phyloP scores from a whole-genome alignment of 2,797 vertebrate genomes.

The Phaenicophaeus curvirostris region DNA sequence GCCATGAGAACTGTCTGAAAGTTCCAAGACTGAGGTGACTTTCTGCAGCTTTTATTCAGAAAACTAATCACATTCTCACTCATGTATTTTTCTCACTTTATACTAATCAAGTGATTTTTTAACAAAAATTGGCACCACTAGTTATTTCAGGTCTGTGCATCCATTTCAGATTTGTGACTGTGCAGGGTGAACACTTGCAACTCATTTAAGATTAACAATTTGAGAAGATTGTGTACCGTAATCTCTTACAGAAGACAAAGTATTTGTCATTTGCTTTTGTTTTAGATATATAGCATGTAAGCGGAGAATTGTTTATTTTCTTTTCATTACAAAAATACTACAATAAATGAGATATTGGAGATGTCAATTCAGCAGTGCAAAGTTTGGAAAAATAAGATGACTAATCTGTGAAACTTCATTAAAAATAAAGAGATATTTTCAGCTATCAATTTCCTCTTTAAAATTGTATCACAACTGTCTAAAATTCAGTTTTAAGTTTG shows the following conservation, averaged over 20 bases:
- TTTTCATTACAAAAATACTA: background rate
- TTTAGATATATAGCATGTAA: background rate
- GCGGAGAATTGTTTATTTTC: background rate
- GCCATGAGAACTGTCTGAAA: background rate
- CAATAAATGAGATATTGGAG: background rate
- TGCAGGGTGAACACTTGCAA: background rate
- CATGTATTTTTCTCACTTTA: background rate
- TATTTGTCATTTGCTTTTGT: background rate
- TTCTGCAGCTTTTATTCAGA: background rate
- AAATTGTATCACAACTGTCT: constrained; percentile 9
- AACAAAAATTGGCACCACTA: background rate
- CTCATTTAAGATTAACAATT: background rate
- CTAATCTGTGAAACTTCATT: background rate
- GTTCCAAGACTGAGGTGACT: background rate
- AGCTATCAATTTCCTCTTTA: constrained; percentile 23
- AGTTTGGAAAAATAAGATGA: background rate
- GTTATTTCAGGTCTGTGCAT: background rate
- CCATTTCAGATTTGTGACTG: background rate
- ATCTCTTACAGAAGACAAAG: background rate
- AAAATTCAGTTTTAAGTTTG: constrained; percentile 52
- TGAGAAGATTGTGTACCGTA: background rate
- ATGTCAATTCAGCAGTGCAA: background rate
- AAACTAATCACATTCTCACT: background rate
- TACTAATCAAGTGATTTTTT: background rate
- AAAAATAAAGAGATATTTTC: background rate